A percentile compares a stretch with the other conserved stretches of the same genome.
phyloP scores from a whole-genome alignment of 2,888 invertebrate species.

The Aspidiotus rigidus region DNA sequence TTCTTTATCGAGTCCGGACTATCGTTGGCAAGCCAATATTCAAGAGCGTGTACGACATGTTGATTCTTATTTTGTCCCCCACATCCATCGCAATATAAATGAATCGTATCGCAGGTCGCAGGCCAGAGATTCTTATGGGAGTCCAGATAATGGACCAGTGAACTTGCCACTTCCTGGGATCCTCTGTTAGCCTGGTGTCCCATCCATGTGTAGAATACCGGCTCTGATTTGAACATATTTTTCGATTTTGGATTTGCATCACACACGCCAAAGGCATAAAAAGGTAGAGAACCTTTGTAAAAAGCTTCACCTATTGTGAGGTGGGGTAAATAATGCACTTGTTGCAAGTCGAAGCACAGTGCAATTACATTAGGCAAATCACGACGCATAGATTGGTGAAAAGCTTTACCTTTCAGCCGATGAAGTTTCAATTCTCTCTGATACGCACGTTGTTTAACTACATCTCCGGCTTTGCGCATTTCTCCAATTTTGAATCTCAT shows the following conservation, averaged over 20 bases:
- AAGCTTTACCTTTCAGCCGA: neutral
- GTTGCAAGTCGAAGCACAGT: slow-evolving; percentile 4
- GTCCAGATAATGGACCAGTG: neutral
- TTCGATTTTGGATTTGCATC: neutral
- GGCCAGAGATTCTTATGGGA: neutral
- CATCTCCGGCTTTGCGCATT: neutral
- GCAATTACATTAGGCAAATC: neutral
- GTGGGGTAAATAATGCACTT: slow-evolving; percentile 6
- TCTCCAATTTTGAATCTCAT: neutral
- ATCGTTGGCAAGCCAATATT: neutral
- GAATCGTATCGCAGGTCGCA: neutral
- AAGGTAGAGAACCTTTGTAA: neutral
- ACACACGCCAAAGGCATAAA: neutral
- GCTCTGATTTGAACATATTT: neutral
- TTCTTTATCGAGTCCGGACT: neutral
- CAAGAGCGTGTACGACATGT: neutral
- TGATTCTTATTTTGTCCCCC: neutral
- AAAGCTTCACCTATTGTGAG: neutral
- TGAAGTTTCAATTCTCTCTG: neutral
- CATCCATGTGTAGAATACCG: neutral
- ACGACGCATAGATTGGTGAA: neutral
- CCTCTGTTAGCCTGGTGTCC: slow-evolving; percentile 1
- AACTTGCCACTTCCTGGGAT: neutral
- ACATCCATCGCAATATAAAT: neutral
- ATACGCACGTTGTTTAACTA: neutral